These are phyloP conservation scores for Chaetops frenatus DNA, from an alignment of 2,113 vertebrate species.

Conservation along the genomic window DNA sequence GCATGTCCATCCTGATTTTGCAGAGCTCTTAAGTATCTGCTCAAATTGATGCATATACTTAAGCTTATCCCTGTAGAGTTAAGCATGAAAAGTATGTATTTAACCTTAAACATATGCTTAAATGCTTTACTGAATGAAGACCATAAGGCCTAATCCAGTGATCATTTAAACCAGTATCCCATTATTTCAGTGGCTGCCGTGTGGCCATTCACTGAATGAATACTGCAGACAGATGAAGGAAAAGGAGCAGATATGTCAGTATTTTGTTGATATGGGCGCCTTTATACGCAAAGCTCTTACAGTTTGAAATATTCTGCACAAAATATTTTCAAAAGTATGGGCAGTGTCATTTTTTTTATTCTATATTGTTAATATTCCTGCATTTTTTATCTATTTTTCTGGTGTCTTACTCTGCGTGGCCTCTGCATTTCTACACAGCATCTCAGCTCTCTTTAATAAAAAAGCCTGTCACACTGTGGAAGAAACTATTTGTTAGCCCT, in stretches of 20 bases:
- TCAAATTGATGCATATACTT: slow-evolving; percentile 60
- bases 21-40: slow-evolving; percentile 55
- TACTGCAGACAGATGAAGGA: neutral
- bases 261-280: neutral
- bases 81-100: slow-evolving; percentile 56
- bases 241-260: neutral
- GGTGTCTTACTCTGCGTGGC: rapidly evolving
- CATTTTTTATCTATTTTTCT: neutral
- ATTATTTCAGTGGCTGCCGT: slow-evolving; percentile 3
- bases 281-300: neutral
- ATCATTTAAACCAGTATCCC: slow-evolving; percentile 54
- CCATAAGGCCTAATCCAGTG: slow-evolving; percentile 59
- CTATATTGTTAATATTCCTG: neutral
- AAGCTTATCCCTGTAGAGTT: slow-evolving; percentile 59
- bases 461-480: neutral
- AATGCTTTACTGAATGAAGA: slow-evolving; percentile 62
- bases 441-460: neutral
- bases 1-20: slow-evolving; percentile 56
- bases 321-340: neutral
- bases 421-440: neutral
- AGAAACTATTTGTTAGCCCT: neutral
- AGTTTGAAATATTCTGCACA: neutral
- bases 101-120: slow-evolving; percentile 66
- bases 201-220: rapidly evolving
- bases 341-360: neutral